Percentiles rank a stretch among this genome's conserved stretches.
phyloP scores from a whole-genome alignment of 2,797 vertebrate genomes.

The Pterois miles region DNA sequence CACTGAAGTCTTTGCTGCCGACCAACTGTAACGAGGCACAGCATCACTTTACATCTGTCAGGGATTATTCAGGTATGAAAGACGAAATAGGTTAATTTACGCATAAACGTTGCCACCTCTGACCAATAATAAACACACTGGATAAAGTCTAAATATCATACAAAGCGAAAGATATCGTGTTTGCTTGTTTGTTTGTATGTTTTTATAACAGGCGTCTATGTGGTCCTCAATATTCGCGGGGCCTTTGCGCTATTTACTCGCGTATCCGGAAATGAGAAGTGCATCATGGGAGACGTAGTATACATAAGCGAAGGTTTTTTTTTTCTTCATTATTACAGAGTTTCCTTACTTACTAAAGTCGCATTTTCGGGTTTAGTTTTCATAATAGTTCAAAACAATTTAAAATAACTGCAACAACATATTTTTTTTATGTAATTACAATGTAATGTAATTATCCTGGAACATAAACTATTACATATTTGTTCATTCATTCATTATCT shows the following conservation, averaged over 20 bases:
- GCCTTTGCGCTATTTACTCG: conserved; percentile 49
- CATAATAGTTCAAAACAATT: neutral
- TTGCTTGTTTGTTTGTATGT: neutral
- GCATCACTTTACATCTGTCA: neutral
- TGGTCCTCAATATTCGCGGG: conserved; percentile 6
- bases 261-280: conserved; percentile 39
- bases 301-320: rapidly evolving
- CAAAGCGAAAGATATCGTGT: neutral
- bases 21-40: neutral
- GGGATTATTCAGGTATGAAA: too few species aligned
- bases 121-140: rapidly evolving
- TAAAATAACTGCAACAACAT: neutral
- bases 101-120: neutral
- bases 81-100: neutral
- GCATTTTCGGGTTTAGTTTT: neutral
- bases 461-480: too few species aligned
- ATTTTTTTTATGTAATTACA: too few species aligned
- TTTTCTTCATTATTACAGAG: too few species aligned
- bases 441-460: too few species aligned
- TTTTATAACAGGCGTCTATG: conserved; percentile 52
- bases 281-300: conserved; percentile 77
- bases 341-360: rapidly evolving
- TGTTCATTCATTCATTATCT: too few species aligned
- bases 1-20: neutral
- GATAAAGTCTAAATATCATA: neutral